Conservation (phyloP, 2,797 vertebrate species). For the Rhabdophis nuchalis region DNA sequence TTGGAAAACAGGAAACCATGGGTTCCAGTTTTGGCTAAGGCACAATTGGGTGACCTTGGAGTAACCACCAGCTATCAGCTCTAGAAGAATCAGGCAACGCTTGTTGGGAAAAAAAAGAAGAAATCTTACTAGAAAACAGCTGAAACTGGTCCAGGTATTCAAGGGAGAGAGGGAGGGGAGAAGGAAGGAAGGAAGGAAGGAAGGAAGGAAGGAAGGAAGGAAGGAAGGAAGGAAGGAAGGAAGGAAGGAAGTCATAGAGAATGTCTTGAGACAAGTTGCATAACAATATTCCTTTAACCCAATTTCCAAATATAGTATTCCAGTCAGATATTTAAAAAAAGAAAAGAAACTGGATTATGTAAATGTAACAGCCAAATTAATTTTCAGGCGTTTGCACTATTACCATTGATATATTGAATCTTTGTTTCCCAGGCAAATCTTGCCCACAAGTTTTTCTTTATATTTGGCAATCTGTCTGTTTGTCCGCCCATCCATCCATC, state of each 20-base stretch:
- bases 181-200: too few species aligned
- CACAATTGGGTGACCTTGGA: background rate
- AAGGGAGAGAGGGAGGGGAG: background rate
- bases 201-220: too few species aligned
- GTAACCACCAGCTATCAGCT: background rate
- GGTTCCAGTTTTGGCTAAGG: background rate
- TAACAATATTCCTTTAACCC: background rate
- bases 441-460: background rate
- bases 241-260: background rate
- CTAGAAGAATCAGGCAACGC: background rate
- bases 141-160: background rate
- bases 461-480: background rate
- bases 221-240: too few species aligned
- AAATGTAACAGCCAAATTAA: background rate
- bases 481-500: too few species aligned
- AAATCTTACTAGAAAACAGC: background rate
- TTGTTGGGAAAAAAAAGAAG: background rate
- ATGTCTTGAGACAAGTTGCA: background rate
- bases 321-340: background rate
- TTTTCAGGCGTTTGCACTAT: background rate
- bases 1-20: background rate
- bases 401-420: background rate
- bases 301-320: background rate
- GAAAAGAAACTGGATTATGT: too few species aligned
- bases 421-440: too few species aligned